These are phyloP conservation scores for Neosalanx taihuensis DNA, from an alignment of 2,797 vertebrate genomes.

Conservation along the genomic window DNA sequence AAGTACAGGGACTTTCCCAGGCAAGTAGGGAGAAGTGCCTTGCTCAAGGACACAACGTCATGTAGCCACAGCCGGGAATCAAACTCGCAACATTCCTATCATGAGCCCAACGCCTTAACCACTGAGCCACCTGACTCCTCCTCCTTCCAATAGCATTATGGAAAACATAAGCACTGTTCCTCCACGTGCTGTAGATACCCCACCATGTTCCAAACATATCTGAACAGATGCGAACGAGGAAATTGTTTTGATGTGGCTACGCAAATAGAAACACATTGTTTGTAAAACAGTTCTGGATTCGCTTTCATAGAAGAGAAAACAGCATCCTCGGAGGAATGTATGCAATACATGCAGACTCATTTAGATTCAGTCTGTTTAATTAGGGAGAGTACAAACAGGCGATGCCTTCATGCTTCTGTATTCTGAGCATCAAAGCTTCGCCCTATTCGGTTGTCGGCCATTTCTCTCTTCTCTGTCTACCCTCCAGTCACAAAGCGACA, in stretches of 20 bases:
- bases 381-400: constrained; percentile 47
- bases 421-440: constrained; percentile 55
- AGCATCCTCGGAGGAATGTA: constrained; percentile 5
- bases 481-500: constrained; percentile 51
- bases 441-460: constrained; percentile 48
- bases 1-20: too few relatives aligned
- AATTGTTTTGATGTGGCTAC: neutral
- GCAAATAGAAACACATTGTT: neutral
- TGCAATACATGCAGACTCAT: constrained; percentile 36
- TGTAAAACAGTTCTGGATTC: neutral
- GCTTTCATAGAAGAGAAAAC: constrained; percentile 9
- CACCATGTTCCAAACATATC: neutral
- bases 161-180: too few relatives aligned
- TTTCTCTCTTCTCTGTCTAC: constrained; percentile 19
- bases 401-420: constrained; percentile 28
- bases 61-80: too few relatives aligned
- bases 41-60: too few relatives aligned
- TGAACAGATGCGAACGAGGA: neutral
- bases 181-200: too few relatives aligned
- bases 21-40: too few relatives aligned
- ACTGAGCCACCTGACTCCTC: too few relatives aligned
- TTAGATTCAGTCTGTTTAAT: constrained; percentile 53
- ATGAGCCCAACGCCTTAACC: too few relatives aligned
- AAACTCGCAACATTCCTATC: too few relatives aligned
- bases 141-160: too few relatives aligned